Evolutionary conservation across 2,113 vertebrate genomes (phyloP).

Genomic region (Coturnix japonica): DNA sequence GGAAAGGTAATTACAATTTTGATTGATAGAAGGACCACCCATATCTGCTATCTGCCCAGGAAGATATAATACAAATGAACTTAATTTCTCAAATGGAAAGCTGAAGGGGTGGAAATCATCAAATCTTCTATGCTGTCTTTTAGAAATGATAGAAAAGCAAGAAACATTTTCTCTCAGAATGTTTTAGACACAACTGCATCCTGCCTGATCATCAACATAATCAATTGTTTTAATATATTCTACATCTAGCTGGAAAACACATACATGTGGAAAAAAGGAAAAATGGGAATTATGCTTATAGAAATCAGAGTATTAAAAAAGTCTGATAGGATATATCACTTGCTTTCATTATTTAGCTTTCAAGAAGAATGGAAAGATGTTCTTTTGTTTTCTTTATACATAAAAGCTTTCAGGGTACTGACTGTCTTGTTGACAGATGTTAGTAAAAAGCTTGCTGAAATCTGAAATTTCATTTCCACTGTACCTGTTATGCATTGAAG

Average conservation of each 20-base stretch:
- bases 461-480: not conserved
- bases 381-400: slow-evolving; percentile 4
- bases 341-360: not conserved
- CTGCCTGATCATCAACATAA: not conserved
- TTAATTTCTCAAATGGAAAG: slow-evolving; percentile 30
- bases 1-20: slow-evolving; percentile 56
- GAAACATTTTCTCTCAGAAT: not conserved
- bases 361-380: not conserved
- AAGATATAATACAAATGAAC: slow-evolving; percentile 6
- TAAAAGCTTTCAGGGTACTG: not conserved
- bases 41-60: not conserved
- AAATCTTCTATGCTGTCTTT: not conserved
- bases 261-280: not conserved
- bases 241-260: not conserved
- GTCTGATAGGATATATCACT: not conserved
- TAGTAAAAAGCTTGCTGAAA: not conserved
- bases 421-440: not conserved
- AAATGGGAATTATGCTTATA: not conserved
- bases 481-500: not conserved
- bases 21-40: slow-evolving; percentile 61
- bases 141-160: not conserved
- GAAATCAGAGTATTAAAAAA: not conserved
- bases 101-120: not conserved
- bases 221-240: not conserved
- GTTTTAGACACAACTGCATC: not conserved